Evolutionary conservation across 1,140 invertebrate species (phyloP), one percentile per base, ranked within the genome.

Genomic region (Camponotus floridanus): DNA sequence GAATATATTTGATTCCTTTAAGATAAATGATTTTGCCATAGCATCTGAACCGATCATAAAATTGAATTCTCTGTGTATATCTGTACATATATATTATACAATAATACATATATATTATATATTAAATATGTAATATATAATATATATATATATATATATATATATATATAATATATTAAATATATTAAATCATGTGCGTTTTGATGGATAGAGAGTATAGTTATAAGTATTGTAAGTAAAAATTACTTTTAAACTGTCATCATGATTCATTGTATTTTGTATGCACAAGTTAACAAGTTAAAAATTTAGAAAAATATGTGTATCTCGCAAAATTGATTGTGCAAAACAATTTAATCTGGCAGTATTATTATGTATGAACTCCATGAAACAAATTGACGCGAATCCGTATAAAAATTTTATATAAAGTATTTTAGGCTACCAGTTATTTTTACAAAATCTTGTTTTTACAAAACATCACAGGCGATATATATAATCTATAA

Each of bases 301-400:
- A 33, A 84, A 83, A 67, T 68, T 26, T 81, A 45, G n/a, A n/a
- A 79, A 86, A 81, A 81, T 81, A 67, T 33, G 3, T 79, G 31
- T 83, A 57, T 73, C 2, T 42, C 55, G 45, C 13, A 86, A 86
- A 84, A 67, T 64, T 80, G 51, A 51, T 61, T 65, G 21, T 78
- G 48, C 31, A 86, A 78, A 65, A 71, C 71, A 67, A 48, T 36
- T 84, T n/a, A 33, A 79, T 18, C 26, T 15, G 57, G 36, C 57
- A 76, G 39, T 15, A 67, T 45, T 61, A 8, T 45, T 74, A 42
- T 31, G 11, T 59, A 15, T 51, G n/a, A 36, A 21, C 48, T 80
- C 67, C 21, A 48, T 51, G 2, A 45, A 39, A 51, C 3, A 51
- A 45, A 55, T 67, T 68, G 26, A 21, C 3, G 8, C 5, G 18